These are phyloP conservation scores for Pseudomyrmex flavicornis DNA, from an alignment of 1,140 invertebrate species.

Conservation along the genomic window DNA sequence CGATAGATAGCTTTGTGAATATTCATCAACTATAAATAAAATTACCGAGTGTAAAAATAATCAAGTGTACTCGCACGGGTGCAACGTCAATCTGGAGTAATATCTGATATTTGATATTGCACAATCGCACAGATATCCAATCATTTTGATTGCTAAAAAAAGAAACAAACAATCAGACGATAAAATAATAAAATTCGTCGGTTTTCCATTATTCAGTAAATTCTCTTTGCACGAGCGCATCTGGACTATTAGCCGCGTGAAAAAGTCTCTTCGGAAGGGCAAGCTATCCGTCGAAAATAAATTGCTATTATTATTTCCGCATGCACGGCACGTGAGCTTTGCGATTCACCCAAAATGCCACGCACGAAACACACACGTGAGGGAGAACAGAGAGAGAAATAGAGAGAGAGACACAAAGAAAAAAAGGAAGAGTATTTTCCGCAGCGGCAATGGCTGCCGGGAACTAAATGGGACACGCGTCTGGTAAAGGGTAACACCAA, in stretches of 20 bases:
- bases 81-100: background rate
- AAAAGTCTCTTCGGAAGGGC: background rate
- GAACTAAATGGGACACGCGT: conserved; percentile 27
- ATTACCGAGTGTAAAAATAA: conserved; percentile 16
- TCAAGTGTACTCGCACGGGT: background rate
- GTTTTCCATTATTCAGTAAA: too few relatives aligned
- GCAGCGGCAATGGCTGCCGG: background rate
- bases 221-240: background rate
- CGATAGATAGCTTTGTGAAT: conserved; percentile 9
- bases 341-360: background rate
- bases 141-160: too few relatives aligned
- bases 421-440: background rate
- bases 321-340: background rate
- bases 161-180: too few relatives aligned
- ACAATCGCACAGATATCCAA: too few relatives aligned
- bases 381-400: background rate
- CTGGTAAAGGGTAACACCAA: conserved; percentile 9
- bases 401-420: conserved; percentile 8
- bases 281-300: conserved; percentile 40
- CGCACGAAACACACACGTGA: background rate
- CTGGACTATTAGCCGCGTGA: background rate
- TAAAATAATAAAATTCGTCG: too few relatives aligned
- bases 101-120: background rate
- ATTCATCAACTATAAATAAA: conserved; percentile 47
- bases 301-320: conserved; percentile 47